phyloP scores from a whole-genome alignment of 2,888 invertebrate genomes.

The Tetranychus piercei region DNA sequence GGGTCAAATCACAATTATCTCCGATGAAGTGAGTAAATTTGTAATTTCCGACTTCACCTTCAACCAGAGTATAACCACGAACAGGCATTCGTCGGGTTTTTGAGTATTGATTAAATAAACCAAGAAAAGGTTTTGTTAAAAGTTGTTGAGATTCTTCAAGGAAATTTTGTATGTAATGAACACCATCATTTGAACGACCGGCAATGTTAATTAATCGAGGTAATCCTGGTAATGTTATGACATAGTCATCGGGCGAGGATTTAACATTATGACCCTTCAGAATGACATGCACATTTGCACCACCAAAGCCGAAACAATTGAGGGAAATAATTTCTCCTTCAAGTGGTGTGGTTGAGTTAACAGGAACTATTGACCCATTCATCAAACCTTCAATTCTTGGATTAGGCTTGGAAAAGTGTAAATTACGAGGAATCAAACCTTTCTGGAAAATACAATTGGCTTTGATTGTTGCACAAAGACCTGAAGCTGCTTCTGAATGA shows the following conservation, averaged over 20 bases:
- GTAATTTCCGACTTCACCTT: not conserved
- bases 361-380: slow-evolving; percentile 39
- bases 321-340: slow-evolving; percentile 36
- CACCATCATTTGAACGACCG: slow-evolving; percentile 65
- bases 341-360: slow-evolving; percentile 31
- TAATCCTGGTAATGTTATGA: not conserved
- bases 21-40: not conserved
- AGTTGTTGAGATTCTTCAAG: slow-evolving; percentile 41
- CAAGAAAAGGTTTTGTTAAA: slow-evolving; percentile 47
- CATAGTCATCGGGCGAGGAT: not conserved
- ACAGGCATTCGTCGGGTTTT: slow-evolving; percentile 28
- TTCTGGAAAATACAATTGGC: slow-evolving; percentile 37
- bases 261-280: slow-evolving; percentile 41
- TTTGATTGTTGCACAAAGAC: slow-evolving; percentile 35
- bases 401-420: slow-evolving; percentile 37
- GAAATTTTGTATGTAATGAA: slow-evolving; percentile 43
- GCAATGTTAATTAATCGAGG: slow-evolving; percentile 44
- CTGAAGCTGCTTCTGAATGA: slow-evolving; percentile 39
- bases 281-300: slow-evolving; percentile 32
- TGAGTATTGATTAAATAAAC: slow-evolving; percentile 55
- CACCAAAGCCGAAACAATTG: slow-evolving; percentile 41
- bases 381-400: slow-evolving; percentile 36
- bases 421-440: slow-evolving; percentile 36
- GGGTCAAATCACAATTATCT: not conserved
- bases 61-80: slow-evolving; percentile 20